Conservation (phyloP, 2,113 vertebrate species). For the Grantiella picta region DNA sequence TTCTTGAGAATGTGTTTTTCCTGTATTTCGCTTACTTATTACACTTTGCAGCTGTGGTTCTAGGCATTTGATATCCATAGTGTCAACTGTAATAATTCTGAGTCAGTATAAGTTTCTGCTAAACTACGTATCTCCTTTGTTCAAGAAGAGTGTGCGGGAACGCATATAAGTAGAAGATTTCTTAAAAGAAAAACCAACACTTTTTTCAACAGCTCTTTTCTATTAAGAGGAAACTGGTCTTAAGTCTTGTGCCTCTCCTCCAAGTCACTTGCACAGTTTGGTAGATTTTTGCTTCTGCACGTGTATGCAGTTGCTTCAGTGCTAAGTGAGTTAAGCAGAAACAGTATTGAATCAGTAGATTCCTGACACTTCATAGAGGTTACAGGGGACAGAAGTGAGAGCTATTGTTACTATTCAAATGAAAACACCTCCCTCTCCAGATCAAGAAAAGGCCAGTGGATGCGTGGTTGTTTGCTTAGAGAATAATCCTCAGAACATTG, state of each 20-base stretch:
- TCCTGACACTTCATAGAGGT: not conserved
- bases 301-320: not conserved
- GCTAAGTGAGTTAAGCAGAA: not conserved
- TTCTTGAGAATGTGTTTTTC: not conserved
- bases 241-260: not conserved
- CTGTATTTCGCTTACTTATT: not conserved
- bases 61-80: not conserved
- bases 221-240: not conserved
- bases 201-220: not conserved
- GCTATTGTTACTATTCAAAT: not conserved
- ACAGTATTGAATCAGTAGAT: not conserved
- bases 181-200: not conserved
- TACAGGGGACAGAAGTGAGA: not conserved
- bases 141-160: not conserved
- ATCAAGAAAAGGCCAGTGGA: not conserved
- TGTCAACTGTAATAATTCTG: not conserved
- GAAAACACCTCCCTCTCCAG: not conserved
- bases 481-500: not conserved
- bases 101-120: not conserved
- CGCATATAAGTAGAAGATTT: not conserved
- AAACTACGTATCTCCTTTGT: not conserved
- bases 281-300: not conserved
- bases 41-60: not conserved
- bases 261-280: not conserved
- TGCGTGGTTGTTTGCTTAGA: not conserved